These are phyloP conservation scores for Hapalemur alaotrensis DNA, from an alignment of 2,797 vertebrate genomes.

Conservation along the genomic window DNA sequence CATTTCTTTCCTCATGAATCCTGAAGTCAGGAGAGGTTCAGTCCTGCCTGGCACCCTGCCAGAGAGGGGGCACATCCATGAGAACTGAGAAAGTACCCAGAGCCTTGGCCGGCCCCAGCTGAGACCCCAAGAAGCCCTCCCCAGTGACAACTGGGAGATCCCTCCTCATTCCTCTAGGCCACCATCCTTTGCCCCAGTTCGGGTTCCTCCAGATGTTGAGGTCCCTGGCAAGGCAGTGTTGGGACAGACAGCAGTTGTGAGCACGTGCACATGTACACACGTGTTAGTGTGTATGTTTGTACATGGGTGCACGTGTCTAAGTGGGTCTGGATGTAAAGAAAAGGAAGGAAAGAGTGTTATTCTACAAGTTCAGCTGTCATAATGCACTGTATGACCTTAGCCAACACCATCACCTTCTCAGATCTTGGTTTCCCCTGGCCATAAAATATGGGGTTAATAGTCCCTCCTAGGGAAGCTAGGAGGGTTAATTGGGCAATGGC, in stretches of 20 bases:
- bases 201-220: not conserved
- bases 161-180: not conserved
- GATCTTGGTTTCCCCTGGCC: slow-evolving; percentile 46
- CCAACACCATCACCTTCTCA: slow-evolving; percentile 27
- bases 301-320: not conserved
- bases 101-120: not conserved
- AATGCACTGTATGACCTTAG: not conserved
- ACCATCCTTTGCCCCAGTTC: not conserved
- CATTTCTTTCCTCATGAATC: not conserved
- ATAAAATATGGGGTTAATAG: slow-evolving; percentile 73
- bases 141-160: not conserved
- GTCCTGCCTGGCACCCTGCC: not conserved
- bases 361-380: not conserved
- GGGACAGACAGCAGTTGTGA: not conserved
- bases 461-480: slow-evolving; percentile 54
- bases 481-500: slow-evolving; percentile 66
- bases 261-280: rapidly evolving
- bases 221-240: not conserved
- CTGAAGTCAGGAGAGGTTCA: not conserved
- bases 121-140: not conserved
- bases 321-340: not conserved
- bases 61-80: rapidly evolving
- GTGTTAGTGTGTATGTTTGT: no score
- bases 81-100: not conserved
- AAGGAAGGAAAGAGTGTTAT: not conserved